Evolutionary conservation across 2,113 vertebrate genomes (phyloP).

Genomic region (Mobula birostris): DNA sequence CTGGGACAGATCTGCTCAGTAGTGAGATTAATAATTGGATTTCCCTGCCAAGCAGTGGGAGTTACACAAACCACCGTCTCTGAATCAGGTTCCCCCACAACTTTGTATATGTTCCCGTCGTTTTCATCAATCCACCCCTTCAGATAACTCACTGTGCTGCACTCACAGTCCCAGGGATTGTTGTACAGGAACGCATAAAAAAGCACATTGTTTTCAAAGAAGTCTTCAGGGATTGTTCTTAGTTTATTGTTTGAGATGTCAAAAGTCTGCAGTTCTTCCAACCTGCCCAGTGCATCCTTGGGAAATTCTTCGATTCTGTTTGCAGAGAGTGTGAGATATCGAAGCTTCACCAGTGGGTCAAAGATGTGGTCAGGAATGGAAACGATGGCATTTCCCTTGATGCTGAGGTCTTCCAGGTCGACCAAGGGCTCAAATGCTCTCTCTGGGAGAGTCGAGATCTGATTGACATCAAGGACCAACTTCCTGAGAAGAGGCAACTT

Average conservation of each 20-base stretch:
- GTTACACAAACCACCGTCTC: conserved; percentile 42
- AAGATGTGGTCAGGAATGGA: background rate
- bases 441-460: background rate
- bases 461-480: background rate
- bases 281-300: background rate
- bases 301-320: background rate
- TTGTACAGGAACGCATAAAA: conserved; percentile 45
- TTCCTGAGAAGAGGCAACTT: background rate
- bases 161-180: conserved; percentile 49
- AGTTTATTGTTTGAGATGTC: conserved; percentile 42
- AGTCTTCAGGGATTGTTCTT: conserved; percentile 38
- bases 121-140: conserved; percentile 44
- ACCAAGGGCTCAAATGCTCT: background rate
- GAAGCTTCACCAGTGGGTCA: background rate
- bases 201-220: conserved; percentile 41
- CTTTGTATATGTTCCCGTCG: conserved; percentile 38
- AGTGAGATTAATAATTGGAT: background rate
- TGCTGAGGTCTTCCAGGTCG: background rate
- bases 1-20: background rate
- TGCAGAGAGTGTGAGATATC: background rate
- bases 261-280: background rate
- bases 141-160: conserved; percentile 44
- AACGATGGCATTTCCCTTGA: background rate
- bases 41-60: background rate
- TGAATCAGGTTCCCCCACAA: conserved; percentile 29